Base-by-base conservation (phyloP, 2,113 vertebrate genomes). In the Cebidichthys violaceus region DNA sequence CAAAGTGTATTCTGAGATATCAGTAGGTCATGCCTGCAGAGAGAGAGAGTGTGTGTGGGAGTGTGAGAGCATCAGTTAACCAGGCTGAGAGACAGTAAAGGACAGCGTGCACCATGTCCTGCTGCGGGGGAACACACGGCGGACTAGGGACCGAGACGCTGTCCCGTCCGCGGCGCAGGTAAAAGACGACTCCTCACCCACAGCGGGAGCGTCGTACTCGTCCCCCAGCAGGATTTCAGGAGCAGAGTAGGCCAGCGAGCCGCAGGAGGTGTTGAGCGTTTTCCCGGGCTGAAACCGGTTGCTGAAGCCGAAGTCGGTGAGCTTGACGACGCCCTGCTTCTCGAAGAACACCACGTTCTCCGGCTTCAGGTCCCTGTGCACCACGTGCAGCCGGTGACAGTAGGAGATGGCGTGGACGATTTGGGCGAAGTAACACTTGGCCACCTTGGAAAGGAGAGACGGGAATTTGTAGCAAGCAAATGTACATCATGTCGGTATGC, bases 281-380 rank as follows among this genome's bases (percentile, higher is more conserved):
- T 97, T 99, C 45, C 97, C 98, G 8, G 98, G 96, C 70, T 99
- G 98, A 81, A 99, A 99, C 74, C 99, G 96, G 93, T 99, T 99
- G 95, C 98, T 99, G 94, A 99, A 99, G 81, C 98, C 98, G 71
- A 99, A 99, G 93, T 99, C 98, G 17, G 98, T 99, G 90, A 99
- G 95, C 93, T 99, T 99, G 79, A 99, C 98, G 54, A 99, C 95
- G 80, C 98, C 98, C 94, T 98, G 98, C 88, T 99, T 99, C 93
- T 99, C 97, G 72, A 99, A 99, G 95, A 99, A 99, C 69, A 99
- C 98, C 69, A 99, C 98, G 29, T 99, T 99, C 94, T 99, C 98
- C 0, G 98, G 98, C 87, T 99, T 99, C 76, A 99, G 93, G 96
- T 99, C 98, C 75, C 98, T 95, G 75, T 99, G 98, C 81, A 99